These are phyloP conservation scores for Pseudomyrmex gracilis DNA, from an alignment of 1,140 invertebrate genomes.

Conservation along the genomic window DNA sequence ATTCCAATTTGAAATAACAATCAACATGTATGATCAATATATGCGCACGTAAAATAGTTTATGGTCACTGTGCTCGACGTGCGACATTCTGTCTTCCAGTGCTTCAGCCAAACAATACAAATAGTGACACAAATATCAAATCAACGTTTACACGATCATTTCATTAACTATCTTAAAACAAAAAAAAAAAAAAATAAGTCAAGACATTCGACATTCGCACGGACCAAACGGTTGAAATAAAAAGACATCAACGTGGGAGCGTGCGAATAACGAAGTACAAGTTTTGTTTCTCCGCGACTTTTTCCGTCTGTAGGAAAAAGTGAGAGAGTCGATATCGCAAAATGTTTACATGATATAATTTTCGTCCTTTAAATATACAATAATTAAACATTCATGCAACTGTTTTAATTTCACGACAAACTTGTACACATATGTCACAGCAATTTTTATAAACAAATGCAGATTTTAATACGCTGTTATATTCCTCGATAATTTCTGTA, in stretches of 20 bases:
- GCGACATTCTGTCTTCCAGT: constrained; percentile 62
- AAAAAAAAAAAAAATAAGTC: constrained; percentile 62
- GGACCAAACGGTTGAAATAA: constrained; percentile 62
- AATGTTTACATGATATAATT: constrained; percentile 36
- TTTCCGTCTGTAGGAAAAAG: constrained; percentile 74
- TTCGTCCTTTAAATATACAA: constrained; percentile 30
- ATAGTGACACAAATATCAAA: constrained; percentile 67
- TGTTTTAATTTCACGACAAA: constrained; percentile 26
- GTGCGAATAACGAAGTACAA: constrained; percentile 68
- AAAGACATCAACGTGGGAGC: constrained; percentile 55
- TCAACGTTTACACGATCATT: constrained; percentile 67
- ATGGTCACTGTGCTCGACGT: constrained; percentile 27
- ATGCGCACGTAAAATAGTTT: constrained; percentile 12
- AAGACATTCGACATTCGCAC: constrained; percentile 65
- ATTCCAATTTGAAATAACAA: not conserved
- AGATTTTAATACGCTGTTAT: constrained; percentile 2
- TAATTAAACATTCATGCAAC: not conserved
- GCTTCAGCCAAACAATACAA: constrained; percentile 65
- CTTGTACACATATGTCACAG: not conserved
- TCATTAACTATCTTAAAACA: constrained; percentile 54
- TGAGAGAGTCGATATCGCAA: constrained; percentile 65
- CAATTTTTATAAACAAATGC: not conserved
- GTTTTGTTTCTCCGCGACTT: constrained; percentile 66
- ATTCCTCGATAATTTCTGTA: no score
- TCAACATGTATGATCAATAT: constrained; percentile 9